Conservation (phyloP, 2,113 vertebrate genomes). For the Pseudorectes ferrugineus region DNA sequence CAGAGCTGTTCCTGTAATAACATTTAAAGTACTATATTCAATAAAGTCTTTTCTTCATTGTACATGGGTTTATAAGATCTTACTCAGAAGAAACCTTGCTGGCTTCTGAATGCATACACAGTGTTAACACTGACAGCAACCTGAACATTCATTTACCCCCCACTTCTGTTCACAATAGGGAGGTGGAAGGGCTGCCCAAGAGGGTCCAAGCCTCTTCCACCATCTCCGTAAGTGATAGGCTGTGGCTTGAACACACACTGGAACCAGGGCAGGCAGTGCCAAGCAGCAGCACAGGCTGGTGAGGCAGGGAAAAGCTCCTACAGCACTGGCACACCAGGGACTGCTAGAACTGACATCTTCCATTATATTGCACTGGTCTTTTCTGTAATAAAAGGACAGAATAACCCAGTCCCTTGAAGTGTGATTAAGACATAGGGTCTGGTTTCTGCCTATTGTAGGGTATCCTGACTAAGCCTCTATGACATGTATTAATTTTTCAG, state of each 20-base stretch:
- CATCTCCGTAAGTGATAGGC: rapidly evolving
- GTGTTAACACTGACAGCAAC: background rate
- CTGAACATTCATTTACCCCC: background rate
- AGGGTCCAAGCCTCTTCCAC: background rate
- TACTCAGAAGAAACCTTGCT: background rate
- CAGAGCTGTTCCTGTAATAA: background rate
- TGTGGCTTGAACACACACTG: rapidly evolving
- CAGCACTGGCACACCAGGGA: background rate
- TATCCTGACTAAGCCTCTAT: background rate
- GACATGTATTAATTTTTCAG: conserved; percentile 23
- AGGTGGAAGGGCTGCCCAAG: rapidly evolving
- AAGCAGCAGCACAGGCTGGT: background rate
- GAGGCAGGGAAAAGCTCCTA: background rate
- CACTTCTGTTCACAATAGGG: background rate
- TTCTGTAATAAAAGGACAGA: background rate
- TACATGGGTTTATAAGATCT: background rate
- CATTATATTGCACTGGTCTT: background rate
- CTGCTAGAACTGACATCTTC: background rate
- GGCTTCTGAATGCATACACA: background rate
- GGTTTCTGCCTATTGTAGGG: background rate
- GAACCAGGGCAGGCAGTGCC: rapidly evolving
- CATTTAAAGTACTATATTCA: background rate
- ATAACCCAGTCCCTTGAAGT: background rate
- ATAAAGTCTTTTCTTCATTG: background rate
- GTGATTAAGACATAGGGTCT: background rate